Conservation (phyloP, 1,140 invertebrate genomes). For the Drosophila nikananu region DNA sequence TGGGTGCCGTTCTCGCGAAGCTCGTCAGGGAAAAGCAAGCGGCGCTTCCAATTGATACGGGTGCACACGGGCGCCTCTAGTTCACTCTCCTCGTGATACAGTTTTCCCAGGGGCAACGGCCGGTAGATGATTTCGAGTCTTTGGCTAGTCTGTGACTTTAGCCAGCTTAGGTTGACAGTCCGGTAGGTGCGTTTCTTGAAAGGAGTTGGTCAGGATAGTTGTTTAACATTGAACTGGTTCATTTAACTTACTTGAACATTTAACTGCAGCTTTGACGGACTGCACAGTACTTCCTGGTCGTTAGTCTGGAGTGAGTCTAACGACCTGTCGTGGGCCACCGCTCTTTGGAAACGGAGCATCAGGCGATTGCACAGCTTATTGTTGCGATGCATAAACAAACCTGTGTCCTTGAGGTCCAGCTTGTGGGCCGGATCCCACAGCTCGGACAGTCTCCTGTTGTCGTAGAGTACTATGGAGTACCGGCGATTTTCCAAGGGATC, state of each 20-base stretch:
- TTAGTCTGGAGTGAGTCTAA: conserved; percentile 67
- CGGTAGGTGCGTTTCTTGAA: conserved; percentile 55
- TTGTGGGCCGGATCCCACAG: conserved; percentile 55
- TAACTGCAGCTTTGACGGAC: conserved; percentile 63
- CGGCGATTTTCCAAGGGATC: conserved; percentile 58
- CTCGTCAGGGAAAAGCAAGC: conserved; percentile 64
- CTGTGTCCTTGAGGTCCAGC: conserved; percentile 56
- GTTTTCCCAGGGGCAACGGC: conserved; percentile 17
- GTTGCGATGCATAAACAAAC: conserved; percentile 76
- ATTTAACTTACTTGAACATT: conserved; percentile 18
- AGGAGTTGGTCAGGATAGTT: neutral
- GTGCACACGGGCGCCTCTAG: conserved; percentile 70
- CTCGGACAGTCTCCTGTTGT: conserved; percentile 64
- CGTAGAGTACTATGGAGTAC: conserved; percentile 67
- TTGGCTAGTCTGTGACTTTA: conserved; percentile 57
- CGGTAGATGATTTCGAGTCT: conserved; percentile 68
- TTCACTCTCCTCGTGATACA: conserved; percentile 52
- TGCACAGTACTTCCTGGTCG: conserved; percentile 78
- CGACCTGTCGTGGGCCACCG: conserved; percentile 57
- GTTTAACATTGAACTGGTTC: neutral
- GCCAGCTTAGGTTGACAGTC: conserved; percentile 56
- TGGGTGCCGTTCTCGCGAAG: conserved; percentile 63
- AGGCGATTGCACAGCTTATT: conserved; percentile 73
- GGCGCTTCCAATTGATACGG: conserved; percentile 70
- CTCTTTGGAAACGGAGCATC: conserved; percentile 51